Conservation (phyloP, 2,797 vertebrate species). For the Odontamblyopus lacepedii region DNA sequence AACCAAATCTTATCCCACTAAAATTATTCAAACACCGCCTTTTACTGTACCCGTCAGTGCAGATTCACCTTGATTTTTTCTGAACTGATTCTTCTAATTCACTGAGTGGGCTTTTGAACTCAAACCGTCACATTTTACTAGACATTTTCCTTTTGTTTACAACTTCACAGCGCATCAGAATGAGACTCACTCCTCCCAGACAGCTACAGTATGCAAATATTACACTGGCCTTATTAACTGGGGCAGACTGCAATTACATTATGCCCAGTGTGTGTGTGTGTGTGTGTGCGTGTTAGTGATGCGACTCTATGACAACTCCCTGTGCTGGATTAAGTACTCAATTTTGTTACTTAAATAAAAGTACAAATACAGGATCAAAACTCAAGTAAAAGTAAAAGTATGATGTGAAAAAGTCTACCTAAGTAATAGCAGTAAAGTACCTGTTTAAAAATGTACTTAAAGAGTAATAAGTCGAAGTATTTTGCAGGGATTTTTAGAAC, state of each 20-base stretch:
- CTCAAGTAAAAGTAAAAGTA: too few species aligned
- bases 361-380: too few species aligned
- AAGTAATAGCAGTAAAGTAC: too few species aligned
- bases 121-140: conserved; percentile 45
- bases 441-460: too few species aligned
- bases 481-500: too few species aligned
- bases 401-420: too few species aligned
- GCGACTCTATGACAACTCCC: conserved; percentile 54
- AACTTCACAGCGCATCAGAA: conserved; percentile 42
- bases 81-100: conserved; percentile 54
- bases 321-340: too few species aligned
- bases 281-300: conserved; percentile 33
- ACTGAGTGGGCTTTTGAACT: conserved; percentile 30
- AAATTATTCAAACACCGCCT: conserved; percentile 58
- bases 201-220: conserved; percentile 64
- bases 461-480: too few species aligned
- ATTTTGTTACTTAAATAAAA: too few species aligned
- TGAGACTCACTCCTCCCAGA: conserved; percentile 55
- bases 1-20: conserved; percentile 56
- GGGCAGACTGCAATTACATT: conserved; percentile 62
- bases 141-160: conserved; percentile 57
- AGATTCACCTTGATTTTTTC: conserved; percentile 48
- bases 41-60: conserved; percentile 35
- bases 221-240: conserved; percentile 64
- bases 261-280: conserved; percentile 55